Evolutionary conservation across 2,888 invertebrate genomes (phyloP), one percentile per base, ranked within the genome.

Genomic region (Stratiomys singularior): DNA sequence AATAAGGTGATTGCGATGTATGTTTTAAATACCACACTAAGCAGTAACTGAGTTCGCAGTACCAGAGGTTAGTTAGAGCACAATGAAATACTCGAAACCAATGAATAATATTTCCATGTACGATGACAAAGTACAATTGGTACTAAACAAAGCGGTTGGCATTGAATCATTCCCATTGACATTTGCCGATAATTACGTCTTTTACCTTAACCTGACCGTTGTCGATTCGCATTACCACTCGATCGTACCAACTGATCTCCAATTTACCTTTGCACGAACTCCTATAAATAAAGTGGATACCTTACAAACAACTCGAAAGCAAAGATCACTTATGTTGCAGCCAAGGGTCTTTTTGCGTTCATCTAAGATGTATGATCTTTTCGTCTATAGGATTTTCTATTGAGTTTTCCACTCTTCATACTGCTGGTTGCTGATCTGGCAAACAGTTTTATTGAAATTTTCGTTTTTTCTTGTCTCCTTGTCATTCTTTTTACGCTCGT

Each of bases 151-250:
- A 64, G 15, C 64, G 30, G 7, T 64, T 30, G 64, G 64, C 64
- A 64, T 64, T 64, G 64, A 64, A 28, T 28, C 64, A 64, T 64
- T 64, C 21, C 37, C 30, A 66, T 67, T 67, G 67, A 67, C 67
- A 46, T 46, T 46, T 37, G 67, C 46, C 23, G 21, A 46, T 67
- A 67, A 67, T 67, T 67, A 67, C 46, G 11, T 11, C 46, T 64
- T 67, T 67, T 67, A 44, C 46, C 21, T 46, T 46, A 46, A 44
- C 67, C 23, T 67, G 67, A 44, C 67, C 13, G 18, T 21, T 67
- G 67, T 46, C 18, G 11, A n/a, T 46, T 67, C 46, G 67, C 46
- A 67, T 67, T 23, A 67, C 9, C 25, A 3, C 21, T 11, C 15
- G 28, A 66, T 67, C 67, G 25, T 46, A 27, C 46, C 46, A 46